Evolutionary conservation across 2,797 vertebrate species (phyloP), one percentile per base, ranked within the genome.

Genomic region (Iguana delicatissima): DNA sequence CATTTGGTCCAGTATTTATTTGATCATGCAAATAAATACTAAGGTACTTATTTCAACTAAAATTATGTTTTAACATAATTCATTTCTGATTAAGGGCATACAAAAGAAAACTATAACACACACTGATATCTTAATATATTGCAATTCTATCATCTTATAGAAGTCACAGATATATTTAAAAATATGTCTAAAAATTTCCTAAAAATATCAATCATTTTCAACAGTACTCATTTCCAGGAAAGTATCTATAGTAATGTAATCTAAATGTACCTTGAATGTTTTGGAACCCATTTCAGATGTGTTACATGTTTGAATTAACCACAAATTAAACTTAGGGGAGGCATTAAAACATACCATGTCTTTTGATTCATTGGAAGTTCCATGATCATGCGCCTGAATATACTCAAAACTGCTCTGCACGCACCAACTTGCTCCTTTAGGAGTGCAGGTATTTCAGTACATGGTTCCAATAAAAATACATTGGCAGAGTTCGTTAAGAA

Each of bases 381-480:
- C 99, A 99, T 99, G 96, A 99, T 99, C 98, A 99, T 99, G 93
- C 97, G 99, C 50, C 99, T 97, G 95, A 99, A 99, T 96, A 99
- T 98, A 95, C 98, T 98, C 92, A 99, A 97, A 95, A 99, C 98
- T 9, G 98, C 98, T 96, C 98, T 98, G 97, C 99, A 99, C 89
- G 99, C 98, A 93, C 99, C 99, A 46, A 99, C 98, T 95, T 99
- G 99, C 94, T 99, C 99, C 89, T 99, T 99, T 91, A 99, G 94
- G 57, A 99, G 98, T 96, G 98, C 97, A 4, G 99, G 98, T 64
- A 99, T 98, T 94, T 99, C 99, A 74, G 96, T 95, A 96, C 99
- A 99, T 0, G 99, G 99, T 95, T 99, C 99, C 98, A 99, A 64
- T 92, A 99, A 96, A 96, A 99, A 99, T 88, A 99, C 98, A 0